Percentiles rank a stretch among this genome's conserved stretches.
phyloP scores from a whole-genome alignment of 2,888 invertebrate species.

The Phortica magna region DNA sequence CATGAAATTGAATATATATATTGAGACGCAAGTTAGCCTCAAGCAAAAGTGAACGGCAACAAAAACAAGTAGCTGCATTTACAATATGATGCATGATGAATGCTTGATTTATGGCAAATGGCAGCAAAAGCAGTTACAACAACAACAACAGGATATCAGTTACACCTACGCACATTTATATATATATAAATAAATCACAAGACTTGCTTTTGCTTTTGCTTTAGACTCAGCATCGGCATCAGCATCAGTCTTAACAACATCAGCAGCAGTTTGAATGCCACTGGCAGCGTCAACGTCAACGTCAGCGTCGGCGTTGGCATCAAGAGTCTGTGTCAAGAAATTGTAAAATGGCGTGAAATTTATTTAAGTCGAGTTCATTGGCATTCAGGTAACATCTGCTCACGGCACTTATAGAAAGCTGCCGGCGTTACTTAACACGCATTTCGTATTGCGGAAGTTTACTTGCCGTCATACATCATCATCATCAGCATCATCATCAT shows the following conservation, averaged over 20 bases:
- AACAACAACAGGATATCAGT: conserved; percentile 42
- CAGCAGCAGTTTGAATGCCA: conserved; percentile 1
- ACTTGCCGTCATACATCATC: conserved; percentile 11
- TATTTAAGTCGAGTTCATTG: conserved; percentile 67
- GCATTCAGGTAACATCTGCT: conserved; percentile 63
- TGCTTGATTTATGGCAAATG: conserved; percentile 73
- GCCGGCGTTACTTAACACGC: neutral
- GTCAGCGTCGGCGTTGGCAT: conserved; percentile 33
- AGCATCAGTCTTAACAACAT: neutral
- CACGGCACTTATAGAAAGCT: neutral
- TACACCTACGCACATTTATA: conserved; percentile 55
- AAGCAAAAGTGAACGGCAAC: conserved; percentile 2
- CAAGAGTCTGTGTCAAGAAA: conserved; percentile 33
- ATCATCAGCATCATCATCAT: neutral
- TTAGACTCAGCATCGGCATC: neutral
- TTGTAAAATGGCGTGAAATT: conserved; percentile 66
- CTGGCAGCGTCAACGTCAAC: conserved; percentile 37
- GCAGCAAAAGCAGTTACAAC: conserved; percentile 25
- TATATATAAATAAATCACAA: conserved; percentile 23
- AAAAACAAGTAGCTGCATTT: conserved; percentile 50
- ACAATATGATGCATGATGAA: conserved; percentile 70
- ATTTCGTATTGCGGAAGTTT: neutral
- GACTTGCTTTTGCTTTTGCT: too few relatives aligned
- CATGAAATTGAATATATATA: too few relatives aligned
- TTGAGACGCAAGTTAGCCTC: conserved; percentile 33